These are phyloP conservation scores for Laterallus jamaicensis DNA, from an alignment of 2,113 vertebrate species.

Conservation along the genomic window DNA sequence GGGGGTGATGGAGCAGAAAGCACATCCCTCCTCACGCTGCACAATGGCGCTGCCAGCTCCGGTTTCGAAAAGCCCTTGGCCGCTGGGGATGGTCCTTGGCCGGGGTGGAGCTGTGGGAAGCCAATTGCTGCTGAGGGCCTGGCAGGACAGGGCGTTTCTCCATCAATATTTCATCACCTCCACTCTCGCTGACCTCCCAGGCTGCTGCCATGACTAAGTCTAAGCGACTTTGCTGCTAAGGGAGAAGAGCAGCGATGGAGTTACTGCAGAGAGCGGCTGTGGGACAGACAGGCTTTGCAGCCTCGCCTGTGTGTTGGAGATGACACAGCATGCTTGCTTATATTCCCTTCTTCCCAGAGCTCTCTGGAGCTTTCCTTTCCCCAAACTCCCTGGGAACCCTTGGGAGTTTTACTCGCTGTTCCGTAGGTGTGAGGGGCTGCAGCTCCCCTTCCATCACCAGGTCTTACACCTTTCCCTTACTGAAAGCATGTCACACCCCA, in stretches of 20 bases:
- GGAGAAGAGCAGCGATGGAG: fast-evolving
- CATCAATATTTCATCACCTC: background rate
- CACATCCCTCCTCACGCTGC: background rate
- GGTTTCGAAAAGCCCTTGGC: fast-evolving
- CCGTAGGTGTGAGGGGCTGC: background rate
- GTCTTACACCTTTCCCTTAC: background rate
- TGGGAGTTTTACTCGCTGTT: background rate
- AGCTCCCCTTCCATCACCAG: background rate
- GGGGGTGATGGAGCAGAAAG: background rate
- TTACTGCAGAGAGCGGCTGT: fast-evolving
- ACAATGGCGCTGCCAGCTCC: fast-evolving
- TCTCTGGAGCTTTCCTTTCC: background rate
- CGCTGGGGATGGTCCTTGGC: fast-evolving
- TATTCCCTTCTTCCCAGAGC: background rate
- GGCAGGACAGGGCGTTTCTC: background rate
- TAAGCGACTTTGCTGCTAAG: background rate
- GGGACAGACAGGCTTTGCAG: fast-evolving
- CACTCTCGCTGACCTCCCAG: background rate
- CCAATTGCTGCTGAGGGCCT: background rate
- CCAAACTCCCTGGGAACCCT: background rate
- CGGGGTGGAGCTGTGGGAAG: fast-evolving
- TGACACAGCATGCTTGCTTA: background rate
- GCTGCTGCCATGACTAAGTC: background rate
- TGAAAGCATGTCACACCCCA: fast-evolving
- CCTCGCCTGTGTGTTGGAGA: background rate